Conservation (phyloP, 2,113 vertebrate genomes). For the Uria aalge region DNA sequence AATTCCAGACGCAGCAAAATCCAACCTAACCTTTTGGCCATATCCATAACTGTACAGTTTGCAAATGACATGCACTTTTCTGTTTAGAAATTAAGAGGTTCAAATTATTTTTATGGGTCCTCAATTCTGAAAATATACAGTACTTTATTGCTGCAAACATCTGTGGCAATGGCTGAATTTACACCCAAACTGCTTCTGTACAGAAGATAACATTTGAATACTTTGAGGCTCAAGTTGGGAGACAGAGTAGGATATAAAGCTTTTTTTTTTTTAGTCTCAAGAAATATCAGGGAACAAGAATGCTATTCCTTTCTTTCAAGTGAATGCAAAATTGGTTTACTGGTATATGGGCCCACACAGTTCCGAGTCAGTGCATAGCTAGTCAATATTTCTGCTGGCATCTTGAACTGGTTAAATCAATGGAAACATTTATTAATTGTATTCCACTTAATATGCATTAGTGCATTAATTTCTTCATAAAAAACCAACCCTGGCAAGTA, state of each 20-base stretch:
- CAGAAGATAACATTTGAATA: neutral
- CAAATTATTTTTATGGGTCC: neutral
- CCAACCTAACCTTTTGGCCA: constrained; percentile 39
- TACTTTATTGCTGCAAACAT: constrained; percentile 70
- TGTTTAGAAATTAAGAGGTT: neutral
- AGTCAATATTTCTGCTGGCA: constrained; percentile 70
- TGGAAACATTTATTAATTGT: constrained; percentile 55
- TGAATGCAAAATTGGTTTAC: constrained; percentile 40
- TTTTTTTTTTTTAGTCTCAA: neutral
- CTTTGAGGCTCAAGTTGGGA: constrained; percentile 1
- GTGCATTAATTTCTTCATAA: constrained; percentile 66
- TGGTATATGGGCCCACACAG: constrained; percentile 34
- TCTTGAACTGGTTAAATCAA: constrained; percentile 58
- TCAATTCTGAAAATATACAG: constrained; percentile 27
- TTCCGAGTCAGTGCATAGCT: constrained; percentile 72
- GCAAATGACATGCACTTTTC: constrained; percentile 16
- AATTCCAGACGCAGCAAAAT: constrained; percentile 53
- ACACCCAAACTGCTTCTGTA: constrained; percentile 26
- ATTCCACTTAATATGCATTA: constrained; percentile 61
- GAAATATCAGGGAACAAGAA: constrained; percentile 43
- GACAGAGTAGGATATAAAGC: neutral
- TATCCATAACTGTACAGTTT: constrained; percentile 33
- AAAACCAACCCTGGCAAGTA: constrained; percentile 63
- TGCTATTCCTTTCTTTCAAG: constrained; percentile 29
- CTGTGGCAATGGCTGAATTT: constrained; percentile 19